A percentile compares a stretch with the other conserved stretches of the same genome.
Conservation (phyloP, 37 sponge, comb jelly and placozoan genomes). For the Cladorhizidae sp. region DNA sequence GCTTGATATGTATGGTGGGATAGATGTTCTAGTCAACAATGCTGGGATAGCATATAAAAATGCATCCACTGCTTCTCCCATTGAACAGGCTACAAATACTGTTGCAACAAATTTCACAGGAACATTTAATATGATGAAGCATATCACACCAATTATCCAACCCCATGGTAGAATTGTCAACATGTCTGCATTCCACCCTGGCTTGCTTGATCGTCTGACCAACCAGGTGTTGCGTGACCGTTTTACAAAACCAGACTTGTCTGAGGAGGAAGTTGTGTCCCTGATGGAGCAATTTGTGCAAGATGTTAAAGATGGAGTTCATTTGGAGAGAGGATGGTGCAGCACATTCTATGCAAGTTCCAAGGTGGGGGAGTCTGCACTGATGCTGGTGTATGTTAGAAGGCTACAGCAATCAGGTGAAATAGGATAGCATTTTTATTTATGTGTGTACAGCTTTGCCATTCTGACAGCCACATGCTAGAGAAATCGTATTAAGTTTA, state of each 20-base stretch:
- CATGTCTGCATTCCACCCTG: constrained; percentile 51
- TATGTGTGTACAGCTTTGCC: no score
- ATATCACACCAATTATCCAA: constrained; percentile 65
- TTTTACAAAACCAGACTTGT: constrained; percentile 44
- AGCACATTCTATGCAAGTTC: constrained; percentile 56
- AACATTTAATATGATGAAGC: constrained; percentile 65
- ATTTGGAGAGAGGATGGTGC: constrained; percentile 58
- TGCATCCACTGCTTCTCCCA: constrained; percentile 71
- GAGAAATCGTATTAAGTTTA: no score
- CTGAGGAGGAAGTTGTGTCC: constrained; percentile 60
- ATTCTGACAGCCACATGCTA: no score
- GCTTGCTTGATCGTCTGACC: constrained; percentile 19
- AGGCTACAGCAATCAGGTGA: constrained; percentile 3
- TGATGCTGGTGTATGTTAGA: constrained; percentile 34
- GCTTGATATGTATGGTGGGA: constrained; percentile 71
- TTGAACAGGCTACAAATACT: constrained; percentile 82
- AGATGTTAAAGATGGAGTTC: constrained; percentile 54
- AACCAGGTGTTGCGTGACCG: constrained; percentile 6
- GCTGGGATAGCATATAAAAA: constrained; percentile 54
- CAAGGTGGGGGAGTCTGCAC: constrained; percentile 59
- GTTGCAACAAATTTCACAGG: constrained; percentile 76
- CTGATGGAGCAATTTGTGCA: constrained; percentile 71
- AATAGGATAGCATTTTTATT: no score
- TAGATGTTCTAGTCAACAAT: constrained; percentile 88
- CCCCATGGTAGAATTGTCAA: constrained; percentile 71